Conservation (phyloP, 2,888 invertebrate genomes). For the Platerodrilus igneus region DNA sequence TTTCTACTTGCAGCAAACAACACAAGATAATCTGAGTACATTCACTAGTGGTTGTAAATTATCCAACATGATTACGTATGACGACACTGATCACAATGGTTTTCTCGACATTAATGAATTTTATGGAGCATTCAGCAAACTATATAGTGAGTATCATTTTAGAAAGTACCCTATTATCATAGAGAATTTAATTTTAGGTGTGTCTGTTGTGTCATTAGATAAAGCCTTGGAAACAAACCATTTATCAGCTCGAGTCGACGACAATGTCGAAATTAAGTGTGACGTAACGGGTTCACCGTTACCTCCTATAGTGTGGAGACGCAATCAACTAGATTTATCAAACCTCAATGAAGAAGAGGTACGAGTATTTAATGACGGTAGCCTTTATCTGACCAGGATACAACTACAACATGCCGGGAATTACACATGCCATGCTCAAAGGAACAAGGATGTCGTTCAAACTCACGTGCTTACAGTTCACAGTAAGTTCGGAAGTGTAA, state of each 20-base stretch:
- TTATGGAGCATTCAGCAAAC: constrained; percentile 70
- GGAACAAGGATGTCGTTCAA: constrained; percentile 68
- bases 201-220: constrained; percentile 66
- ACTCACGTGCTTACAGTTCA: constrained; percentile 69
- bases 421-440: constrained; percentile 70
- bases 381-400: constrained; percentile 66
- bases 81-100: constrained; percentile 63
- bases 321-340: constrained; percentile 62
- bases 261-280: constrained; percentile 74
- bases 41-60: constrained; percentile 62
- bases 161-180: neutral
- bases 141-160: constrained; percentile 60
- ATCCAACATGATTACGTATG: constrained; percentile 63
- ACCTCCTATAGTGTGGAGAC: constrained; percentile 66
- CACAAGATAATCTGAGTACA: constrained; percentile 59
- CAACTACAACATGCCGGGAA: constrained; percentile 72
- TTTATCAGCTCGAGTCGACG: constrained; percentile 65
- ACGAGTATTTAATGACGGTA: constrained; percentile 69
- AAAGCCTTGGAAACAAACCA: constrained; percentile 67
- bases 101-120: constrained; percentile 67
- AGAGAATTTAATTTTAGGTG: too few species aligned
- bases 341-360: constrained; percentile 58
- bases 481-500: constrained; percentile 54
- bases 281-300: constrained; percentile 68
- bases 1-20: constrained; percentile 52